Evolutionary conservation across 2,797 vertebrate genomes (phyloP).

Genomic region (Phoxinus dragarum): DNA sequence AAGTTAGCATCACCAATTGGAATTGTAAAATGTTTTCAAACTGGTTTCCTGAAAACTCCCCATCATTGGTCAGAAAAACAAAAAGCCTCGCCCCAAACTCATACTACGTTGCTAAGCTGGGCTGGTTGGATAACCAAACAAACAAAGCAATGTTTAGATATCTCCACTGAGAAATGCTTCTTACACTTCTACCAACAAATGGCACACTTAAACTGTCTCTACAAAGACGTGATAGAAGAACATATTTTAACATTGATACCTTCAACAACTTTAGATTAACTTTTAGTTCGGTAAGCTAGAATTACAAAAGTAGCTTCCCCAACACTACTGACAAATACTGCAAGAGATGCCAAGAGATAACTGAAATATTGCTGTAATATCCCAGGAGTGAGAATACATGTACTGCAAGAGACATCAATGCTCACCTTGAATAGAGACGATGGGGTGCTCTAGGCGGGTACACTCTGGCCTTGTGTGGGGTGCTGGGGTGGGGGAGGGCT

Average conservation of each 20-base stretch:
- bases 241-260: background rate
- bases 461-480: slow-evolving; percentile 76
- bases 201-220: background rate
- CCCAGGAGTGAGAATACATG: background rate
- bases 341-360: background rate
- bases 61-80: background rate
- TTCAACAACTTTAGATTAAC: background rate
- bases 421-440: slow-evolving; percentile 93
- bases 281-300: background rate
- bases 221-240: background rate
- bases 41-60: background rate
- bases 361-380: background rate
- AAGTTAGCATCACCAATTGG: background rate
- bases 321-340: background rate
- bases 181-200: background rate
- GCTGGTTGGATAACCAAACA: background rate
- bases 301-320: background rate
- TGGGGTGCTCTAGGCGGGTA: slow-evolving; percentile 88
- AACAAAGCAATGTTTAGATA: background rate
- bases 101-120: background rate
- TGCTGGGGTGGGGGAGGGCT: slow-evolving; percentile 62
- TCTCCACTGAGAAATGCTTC: background rate
- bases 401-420: background rate
- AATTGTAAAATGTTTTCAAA: background rate
- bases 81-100: background rate